Evolutionary conservation across 2,113 vertebrate genomes (phyloP), one percentile per base, ranked within the genome.

Genomic region (Actenoides lindsayi): DNA sequence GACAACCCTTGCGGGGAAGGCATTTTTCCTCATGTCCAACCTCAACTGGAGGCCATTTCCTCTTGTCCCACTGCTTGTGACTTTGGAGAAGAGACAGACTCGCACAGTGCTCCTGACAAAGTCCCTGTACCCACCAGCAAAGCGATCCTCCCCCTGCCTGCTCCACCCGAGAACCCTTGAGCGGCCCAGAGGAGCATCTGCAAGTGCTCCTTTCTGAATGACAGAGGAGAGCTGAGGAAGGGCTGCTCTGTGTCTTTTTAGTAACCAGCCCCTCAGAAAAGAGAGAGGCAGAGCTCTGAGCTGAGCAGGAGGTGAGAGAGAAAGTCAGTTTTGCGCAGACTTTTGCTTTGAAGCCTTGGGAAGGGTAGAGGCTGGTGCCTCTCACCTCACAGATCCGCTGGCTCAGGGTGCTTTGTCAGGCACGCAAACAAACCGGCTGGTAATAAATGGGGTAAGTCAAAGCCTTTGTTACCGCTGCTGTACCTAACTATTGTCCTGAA

Each of bases 391-490:
- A 77, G 80, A 94, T 37, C 30, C 39, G 81, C 27, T 53, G 56
- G 27, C 42, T 89, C 70, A 74, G 28, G 79, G 50, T 56, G 81
- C 41, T 93, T 82, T 93, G 41, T 77, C 95, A 92, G n/a, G 44
- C 79, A 94, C 89, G 93, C 50, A 65, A 63, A 71, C 46, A 96
- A 98, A 93, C 42, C 42, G 93, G 44, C 57, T 93, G 92, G 88
- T 88, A 90, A 88, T 76, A 90, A 93, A 91, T 77, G 71, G 31
- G 15, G n/a, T 44, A 83, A 73, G 51, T 73, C 87, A 86, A 18
- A 16, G 81, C 35, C 64, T 97, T 94, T 96, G 83, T 91, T 90
- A 87, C 48, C 19, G 21, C 33, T 88, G 25, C 56, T 80, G 44
- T 53, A 91, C 78, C 53, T 60, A 48, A 54, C 80, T 79, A 94